phyloP scores from a whole-genome alignment of 2,113 vertebrate genomes.

The Fregetta grallaria region DNA sequence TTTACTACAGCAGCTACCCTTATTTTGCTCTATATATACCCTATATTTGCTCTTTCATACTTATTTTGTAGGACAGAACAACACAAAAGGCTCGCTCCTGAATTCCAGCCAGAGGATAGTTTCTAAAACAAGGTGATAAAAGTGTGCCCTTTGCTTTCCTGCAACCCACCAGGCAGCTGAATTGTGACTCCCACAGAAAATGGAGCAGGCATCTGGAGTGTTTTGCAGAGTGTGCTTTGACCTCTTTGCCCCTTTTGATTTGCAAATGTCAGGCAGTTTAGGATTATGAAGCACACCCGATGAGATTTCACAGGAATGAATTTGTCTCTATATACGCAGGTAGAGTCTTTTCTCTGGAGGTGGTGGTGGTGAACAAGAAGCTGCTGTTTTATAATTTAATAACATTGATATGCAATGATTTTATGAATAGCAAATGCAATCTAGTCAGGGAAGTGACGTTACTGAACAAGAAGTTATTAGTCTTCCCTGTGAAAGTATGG shows the following conservation, averaged over 20 bases:
- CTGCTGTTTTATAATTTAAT: conserved; percentile 5
- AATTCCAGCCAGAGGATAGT: background rate
- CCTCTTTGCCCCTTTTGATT: background rate
- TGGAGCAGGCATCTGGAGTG: background rate
- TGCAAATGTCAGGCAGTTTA: background rate
- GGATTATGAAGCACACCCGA: background rate
- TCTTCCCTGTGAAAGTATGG: background rate
- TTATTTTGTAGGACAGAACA: background rate
- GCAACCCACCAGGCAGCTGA: background rate
- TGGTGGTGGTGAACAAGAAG: background rate
- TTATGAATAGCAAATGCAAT: background rate
- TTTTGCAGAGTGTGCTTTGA: background rate
- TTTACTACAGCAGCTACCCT: background rate
- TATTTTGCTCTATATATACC: background rate
- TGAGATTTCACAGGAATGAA: background rate
- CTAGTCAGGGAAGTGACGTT: background rate
- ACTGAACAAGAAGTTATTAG: background rate
- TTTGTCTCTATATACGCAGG: background rate
- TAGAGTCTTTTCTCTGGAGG: background rate
- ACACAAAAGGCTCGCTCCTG: background rate
- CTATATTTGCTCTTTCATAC: background rate
- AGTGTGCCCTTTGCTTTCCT: background rate
- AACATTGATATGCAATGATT: background rate
- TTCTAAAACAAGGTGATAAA: background rate
- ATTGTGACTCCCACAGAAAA: background rate